These are phyloP conservation scores for Aproaerema taeniolella DNA, from an alignment of 2,888 invertebrate genomes.

Conservation along the genomic window DNA sequence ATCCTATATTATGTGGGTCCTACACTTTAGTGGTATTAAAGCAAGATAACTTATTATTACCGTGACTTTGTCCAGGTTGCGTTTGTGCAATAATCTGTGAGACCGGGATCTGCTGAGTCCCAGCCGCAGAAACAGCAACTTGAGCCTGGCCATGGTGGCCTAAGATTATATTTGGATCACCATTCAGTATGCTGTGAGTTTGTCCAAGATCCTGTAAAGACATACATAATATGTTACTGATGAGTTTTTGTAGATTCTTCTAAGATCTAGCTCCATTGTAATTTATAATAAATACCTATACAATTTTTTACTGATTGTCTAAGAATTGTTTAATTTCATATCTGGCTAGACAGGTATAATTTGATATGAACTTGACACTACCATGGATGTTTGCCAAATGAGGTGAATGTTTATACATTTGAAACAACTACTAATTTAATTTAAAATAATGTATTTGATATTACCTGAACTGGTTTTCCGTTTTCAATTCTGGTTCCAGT, in stretches of 20 bases:
- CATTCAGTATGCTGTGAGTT: constrained; percentile 66
- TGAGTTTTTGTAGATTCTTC: background rate
- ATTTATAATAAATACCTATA: too few species aligned
- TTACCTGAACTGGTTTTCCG: constrained; percentile 80
- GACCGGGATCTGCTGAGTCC: constrained; percentile 64
- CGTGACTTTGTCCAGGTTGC: constrained; percentile 64
- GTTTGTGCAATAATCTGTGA: constrained; percentile 63
- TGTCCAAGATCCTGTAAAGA: constrained; percentile 59
- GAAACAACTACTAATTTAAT: constrained; percentile 11
- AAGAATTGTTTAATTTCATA: too few species aligned
- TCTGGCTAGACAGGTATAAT: too few species aligned
- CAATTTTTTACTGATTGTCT: too few species aligned
- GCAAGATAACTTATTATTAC: too few species aligned
- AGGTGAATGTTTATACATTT: constrained; percentile 19
- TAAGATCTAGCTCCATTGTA: background rate
- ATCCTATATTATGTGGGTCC: too few species aligned
- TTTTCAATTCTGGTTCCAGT: constrained; percentile 78
- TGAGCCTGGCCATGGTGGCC: constrained; percentile 75
- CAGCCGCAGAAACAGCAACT: constrained; percentile 58
- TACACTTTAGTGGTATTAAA: too few species aligned
- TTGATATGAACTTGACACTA: too few species aligned
- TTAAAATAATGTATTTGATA: constrained; percentile 6
- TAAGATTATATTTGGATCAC: constrained; percentile 72
- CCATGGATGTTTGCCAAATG: background rate
- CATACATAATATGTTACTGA: too few species aligned